Evolutionary conservation across 2,797 vertebrate genomes (phyloP), one percentile per base, ranked within the genome.

Genomic region (Tenualosa thibaudeaui): DNA sequence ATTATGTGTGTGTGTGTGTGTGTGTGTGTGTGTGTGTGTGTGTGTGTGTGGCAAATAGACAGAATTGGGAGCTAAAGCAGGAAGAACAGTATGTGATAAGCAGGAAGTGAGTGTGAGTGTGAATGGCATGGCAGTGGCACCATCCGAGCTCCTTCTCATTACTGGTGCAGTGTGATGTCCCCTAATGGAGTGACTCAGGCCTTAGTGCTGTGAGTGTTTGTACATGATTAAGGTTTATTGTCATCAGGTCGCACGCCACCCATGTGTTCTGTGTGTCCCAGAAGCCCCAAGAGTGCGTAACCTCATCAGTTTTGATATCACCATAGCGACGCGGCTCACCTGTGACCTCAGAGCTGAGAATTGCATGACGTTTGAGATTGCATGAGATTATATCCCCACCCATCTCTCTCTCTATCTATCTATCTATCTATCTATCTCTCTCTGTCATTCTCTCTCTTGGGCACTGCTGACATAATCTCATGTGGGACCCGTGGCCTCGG

Each of bases 341-440:
- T 78, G 71, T 78, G 71, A 78, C 71, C 71, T 78, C 71, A 78
- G 37, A 40, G 40, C 71, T 78, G 71, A 12, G 17, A 71, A 71
- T 46, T 78, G 19, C 71, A 78, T 43, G 5, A 78, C 17, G 71
- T 31, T 31, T 31, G 31, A 31, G 10, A n/a, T 8, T 3, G 40
- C 54, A 56, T 31, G 13, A 71, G 65, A 71, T 31, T 37, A 12
- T 12, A 51, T 12, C 50, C 50, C 50, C 50, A 51, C 50, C 50
- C 50, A 0, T 51, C 50, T 51, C 10, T 51, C 50, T 51, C 10
- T 51, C 46, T 46, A 2, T 50, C 50, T 50, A 1, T 51, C 50
- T 51, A 0, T 51, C 50, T 51, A 3, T 51, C 6, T 51, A 0
- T 51, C 50, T 51, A 8, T 51, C 7, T 51, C 10, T 51, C 50